Evolutionary conservation across 2,888 invertebrate genomes (phyloP), one percentile per base, ranked within the genome.

Genomic region (Phorcus lineatus): DNA sequence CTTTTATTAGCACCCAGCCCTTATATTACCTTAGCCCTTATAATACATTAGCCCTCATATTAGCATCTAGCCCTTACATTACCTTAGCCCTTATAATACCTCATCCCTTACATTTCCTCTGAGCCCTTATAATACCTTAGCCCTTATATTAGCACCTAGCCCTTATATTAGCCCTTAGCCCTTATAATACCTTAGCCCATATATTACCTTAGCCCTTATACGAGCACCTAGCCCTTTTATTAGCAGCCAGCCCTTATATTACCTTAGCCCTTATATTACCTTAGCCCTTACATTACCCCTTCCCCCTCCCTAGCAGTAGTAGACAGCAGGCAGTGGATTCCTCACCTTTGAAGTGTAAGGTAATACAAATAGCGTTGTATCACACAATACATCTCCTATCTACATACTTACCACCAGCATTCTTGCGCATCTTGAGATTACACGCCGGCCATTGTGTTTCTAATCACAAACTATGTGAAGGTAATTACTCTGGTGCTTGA

Each of bases 311-410:
- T 36, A 36, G 36, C 3, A 6, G 3, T 6, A 47, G 47, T 57
- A 7, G 9, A 22, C n/a, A 2, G 13, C 57, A 57, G 57, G 7
- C 57, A 47, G 19, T 57, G 19, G 24, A 19, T 57, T 57, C 57
- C 57, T 40, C 40, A 70, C 70, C 70, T 70, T 70, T 70, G 70
- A 70, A 36, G 70, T 70, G 70, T 36, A 70, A 28, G 28, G 31
- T 31, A 67, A 67, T 70, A 31, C 70, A 70, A 70, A 70, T 70
- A 70, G 31, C 70, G 40, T 16, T 70, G 36, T 36, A 19, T 70
- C 70, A 31, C 19, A 70, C 70, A 70, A 70, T 70, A 40, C 36
- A 19, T 36, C 36, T 36, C 70, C 24, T 28, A 70, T 70, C 70
- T 40, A 36, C 36, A 24, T 28, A 28, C 36, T 70, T 36, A 70